These are phyloP conservation scores for Apis laboriosa DNA, from an alignment of 1,140 invertebrate species.

Conservation along the genomic window DNA sequence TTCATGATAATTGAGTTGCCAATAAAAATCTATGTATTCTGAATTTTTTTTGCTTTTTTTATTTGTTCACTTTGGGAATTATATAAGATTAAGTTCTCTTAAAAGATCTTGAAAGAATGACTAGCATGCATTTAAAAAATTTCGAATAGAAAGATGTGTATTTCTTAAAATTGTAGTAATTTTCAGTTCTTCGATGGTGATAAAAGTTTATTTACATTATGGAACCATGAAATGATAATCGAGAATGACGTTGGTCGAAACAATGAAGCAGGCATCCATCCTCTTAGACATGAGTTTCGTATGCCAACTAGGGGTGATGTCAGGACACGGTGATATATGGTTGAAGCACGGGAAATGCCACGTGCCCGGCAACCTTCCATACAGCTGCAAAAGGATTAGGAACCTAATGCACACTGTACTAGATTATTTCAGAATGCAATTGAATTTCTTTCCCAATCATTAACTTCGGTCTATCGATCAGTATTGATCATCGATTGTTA, in stretches of 20 bases:
- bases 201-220: conserved; percentile 36
- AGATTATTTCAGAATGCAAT: conserved; percentile 42
- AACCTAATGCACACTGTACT: conserved; percentile 57
- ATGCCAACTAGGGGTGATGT: conserved; percentile 62
- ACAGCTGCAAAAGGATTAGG: conserved; percentile 64
- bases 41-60: background rate
- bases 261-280: conserved; percentile 67
- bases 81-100: background rate
- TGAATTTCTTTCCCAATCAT: conserved; percentile 39
- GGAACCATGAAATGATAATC: conserved; percentile 62
- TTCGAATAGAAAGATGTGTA: no score
- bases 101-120: background rate
- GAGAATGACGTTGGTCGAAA: conserved; percentile 71
- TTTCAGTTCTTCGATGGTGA: background rate
- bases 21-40: background rate
- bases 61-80: background rate
- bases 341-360: conserved; percentile 67
- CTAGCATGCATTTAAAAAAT: no score
- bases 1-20: background rate
- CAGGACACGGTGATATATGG: conserved; percentile 72
- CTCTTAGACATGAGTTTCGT: conserved; percentile 55
- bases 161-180: background rate
- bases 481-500: background rate
- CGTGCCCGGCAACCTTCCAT: conserved; percentile 60
- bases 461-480: conserved; percentile 34